Evolutionary conservation across 1,140 invertebrate species (phyloP).

Genomic region (Pseudobourletiella spinata): DNA sequence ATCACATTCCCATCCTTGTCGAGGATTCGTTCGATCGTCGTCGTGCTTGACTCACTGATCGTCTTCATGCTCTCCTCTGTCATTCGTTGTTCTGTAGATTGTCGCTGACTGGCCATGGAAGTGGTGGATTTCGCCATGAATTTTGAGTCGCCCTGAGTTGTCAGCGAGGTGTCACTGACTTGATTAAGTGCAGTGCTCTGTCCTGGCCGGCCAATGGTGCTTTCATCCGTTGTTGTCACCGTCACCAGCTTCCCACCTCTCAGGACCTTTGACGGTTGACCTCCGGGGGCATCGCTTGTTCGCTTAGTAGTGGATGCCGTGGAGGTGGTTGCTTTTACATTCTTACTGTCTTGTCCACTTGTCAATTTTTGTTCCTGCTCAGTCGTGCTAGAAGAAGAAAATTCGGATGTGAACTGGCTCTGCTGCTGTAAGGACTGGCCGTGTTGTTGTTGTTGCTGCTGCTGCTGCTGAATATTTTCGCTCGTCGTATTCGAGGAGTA

Average conservation of each 20-base stretch:
- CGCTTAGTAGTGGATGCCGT: neutral
- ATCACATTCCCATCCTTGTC: constrained; percentile 4
- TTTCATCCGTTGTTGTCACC: neutral
- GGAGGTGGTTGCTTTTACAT: neutral
- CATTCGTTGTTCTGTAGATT: neutral
- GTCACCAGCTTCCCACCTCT: constrained; percentile 28
- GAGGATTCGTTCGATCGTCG: neutral
- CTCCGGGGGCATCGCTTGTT: neutral
- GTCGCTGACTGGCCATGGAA: neutral
- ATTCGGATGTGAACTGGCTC: neutral
- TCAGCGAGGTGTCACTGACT: neutral
- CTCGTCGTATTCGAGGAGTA: neutral
- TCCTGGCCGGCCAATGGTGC: neutral
- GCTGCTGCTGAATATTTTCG: neutral
- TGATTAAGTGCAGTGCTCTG: neutral
- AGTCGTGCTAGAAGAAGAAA: neutral
- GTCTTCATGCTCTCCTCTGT: neutral
- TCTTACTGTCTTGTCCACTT: neutral
- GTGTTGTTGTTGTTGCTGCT: neutral
- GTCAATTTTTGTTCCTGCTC: neutral
- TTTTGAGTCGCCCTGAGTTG: neutral
- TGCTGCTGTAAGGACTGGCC: neutral
- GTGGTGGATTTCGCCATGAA: neutral
- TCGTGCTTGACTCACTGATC: constrained; percentile 2
- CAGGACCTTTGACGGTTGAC: constrained; percentile 15